Base-by-base conservation (phyloP, 2,797 vertebrate species). In the Pelochelys cantorii region DNA sequence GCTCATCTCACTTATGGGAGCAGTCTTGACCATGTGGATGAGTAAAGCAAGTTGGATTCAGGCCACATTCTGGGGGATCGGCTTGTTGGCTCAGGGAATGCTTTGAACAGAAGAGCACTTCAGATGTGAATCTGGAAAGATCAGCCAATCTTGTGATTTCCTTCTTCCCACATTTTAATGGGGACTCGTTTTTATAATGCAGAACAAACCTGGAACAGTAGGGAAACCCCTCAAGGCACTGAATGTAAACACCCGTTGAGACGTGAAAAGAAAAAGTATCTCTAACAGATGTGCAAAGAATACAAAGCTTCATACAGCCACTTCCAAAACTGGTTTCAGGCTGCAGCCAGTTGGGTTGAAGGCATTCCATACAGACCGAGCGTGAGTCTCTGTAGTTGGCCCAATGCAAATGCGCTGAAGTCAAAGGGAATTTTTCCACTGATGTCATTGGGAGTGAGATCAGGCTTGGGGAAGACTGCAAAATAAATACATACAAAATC, bases 361-460 rank as follows among this genome's bases (percentile, higher is more conserved):
- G 81, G 52, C 11, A 2, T 62, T 27, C 48, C 1, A 0, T 13
- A 42, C 22, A n/a, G 42, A 59, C 7, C 5, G 18, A 15, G 57
- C 17, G 2, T 4, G 4, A 79, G 60, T 31, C 34, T 59, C 34
- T 83, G 55, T 37, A 75, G 27, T 20, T 0, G 13, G 2, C 23
- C 42, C 31, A 17, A 77, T 53, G 53, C 25, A 34, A 80, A 82
- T 78, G 56, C 48, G 12, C 55, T 86, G 52, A 52, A 79, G 7
- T 17, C 59, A 56, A 75, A 81, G 75, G 23, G 18, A 3, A 11
- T 15, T 74, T 75, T 75, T 48, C 37, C 5, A 25, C 77, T 84
- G 48, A 78, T 7, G 15, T 79, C 27, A 27, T 42, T 48, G 0
- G 1, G 6, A 65, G 4, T 65, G 62, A 65, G 62, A 42, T 0